These are phyloP conservation scores for Drosophila sechellia DNA, from an alignment of 1,140 invertebrate genomes.

Conservation along the genomic window DNA sequence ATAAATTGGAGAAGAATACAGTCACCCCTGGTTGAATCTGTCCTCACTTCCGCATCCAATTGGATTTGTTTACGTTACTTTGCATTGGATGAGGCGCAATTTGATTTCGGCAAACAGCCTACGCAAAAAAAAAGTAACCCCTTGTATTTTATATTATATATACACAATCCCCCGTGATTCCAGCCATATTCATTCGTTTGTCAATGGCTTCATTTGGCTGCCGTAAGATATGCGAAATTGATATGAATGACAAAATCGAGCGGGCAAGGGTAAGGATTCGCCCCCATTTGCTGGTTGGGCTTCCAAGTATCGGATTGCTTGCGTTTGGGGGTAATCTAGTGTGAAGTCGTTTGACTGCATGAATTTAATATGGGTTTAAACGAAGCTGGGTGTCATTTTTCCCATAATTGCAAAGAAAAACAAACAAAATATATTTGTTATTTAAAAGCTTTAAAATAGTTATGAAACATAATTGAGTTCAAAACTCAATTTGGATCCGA, in stretches of 20 bases:
- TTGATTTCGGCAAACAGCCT: constrained; percentile 12
- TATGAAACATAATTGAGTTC: too few species aligned
- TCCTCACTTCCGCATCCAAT: constrained; percentile 29
- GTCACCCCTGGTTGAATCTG: constrained; percentile 4
- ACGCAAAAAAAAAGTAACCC: constrained; percentile 4
- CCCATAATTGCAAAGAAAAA: constrained; percentile 1
- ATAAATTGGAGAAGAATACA: constrained; percentile 1
- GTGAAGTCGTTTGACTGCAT: constrained; percentile 61
- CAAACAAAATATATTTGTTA: too few species aligned
- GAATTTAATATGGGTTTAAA: constrained; percentile 45
- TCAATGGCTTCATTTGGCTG: constrained; percentile 33
- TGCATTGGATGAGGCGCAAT: constrained; percentile 29
- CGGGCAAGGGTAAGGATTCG: constrained; percentile 1
- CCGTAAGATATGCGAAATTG: constrained; percentile 65
- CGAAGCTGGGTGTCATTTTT: constrained; percentile 7
- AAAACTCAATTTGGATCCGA: background rate
- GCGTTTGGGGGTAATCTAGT: constrained; percentile 56
- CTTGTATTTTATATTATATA: constrained; percentile 12
- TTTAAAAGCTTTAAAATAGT: too few species aligned
- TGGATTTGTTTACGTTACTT: constrained; percentile 38
- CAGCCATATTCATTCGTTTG: constrained; percentile 23
- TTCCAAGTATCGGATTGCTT: constrained; percentile 18
- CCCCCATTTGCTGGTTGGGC: background rate
- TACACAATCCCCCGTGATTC: constrained; percentile 2
- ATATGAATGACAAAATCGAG: constrained; percentile 45